Evolutionary conservation across 2,113 vertebrate genomes (phyloP), one percentile per base, ranked within the genome.

Genomic region (Pao palembangensis): DNA sequence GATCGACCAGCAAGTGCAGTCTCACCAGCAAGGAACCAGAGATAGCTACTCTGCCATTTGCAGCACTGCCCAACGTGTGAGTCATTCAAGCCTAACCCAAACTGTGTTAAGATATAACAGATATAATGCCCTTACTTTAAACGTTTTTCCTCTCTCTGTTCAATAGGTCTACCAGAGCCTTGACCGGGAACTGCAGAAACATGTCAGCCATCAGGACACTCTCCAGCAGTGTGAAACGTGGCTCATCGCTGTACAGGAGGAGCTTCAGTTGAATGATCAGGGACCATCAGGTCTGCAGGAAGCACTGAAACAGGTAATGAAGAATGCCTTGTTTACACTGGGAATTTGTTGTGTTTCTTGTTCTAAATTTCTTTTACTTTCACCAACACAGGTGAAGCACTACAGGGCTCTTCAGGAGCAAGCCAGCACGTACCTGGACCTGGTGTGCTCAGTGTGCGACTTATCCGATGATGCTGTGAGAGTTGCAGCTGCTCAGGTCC

Each of bases 21-120:
- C 84, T 16, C 95, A 97, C 46, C 90, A 94, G 57, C 96, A 99
- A 79, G 95, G 95, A 25, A 92, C 93, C 0, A 91, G 84, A 74
- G 96, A 98, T 56, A 99, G 97, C 64, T 99, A 98, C 84, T 93
- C 94, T 0, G 95, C 96, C 13, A 93, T 99, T 71, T 98, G 95
- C 84, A 99, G 93, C 78, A 98, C 96, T 1, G 93, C 95, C 5
- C 95, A 99, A 71, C 92, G 95, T 47, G 97, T 99, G 85, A 93
- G 93, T 83, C 1, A 31, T 67, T 17, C 17, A 5, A 42, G 0
- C 0, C 16, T 4, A 15, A 19, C 15, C 3, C 47, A 17, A 11
- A 1, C 11, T 1, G 2, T 44, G 2, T 43, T 13, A 18, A 19
- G n/a, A 16, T 21, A 8, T 18, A 16, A 17, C 16, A 48, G 8